Base-by-base conservation (phyloP, 2,888 invertebrate genomes). In the Hyposoter dolosus region DNA sequence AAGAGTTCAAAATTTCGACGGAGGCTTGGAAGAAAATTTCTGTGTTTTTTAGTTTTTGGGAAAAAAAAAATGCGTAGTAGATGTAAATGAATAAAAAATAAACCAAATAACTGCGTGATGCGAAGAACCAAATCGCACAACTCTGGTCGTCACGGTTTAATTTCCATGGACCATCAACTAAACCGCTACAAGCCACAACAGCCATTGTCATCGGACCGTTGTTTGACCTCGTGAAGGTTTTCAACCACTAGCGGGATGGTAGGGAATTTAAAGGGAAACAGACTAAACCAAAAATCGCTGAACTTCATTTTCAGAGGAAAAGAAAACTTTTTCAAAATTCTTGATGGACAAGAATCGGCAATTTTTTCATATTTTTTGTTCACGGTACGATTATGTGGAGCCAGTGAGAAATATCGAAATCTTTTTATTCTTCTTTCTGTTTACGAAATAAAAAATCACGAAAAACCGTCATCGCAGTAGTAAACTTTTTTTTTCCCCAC, bases 181-280 rank as follows among this genome's bases (percentile, higher is more conserved):
- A 60, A 60, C 60, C 43, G 47, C 47, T 19, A 45, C 32, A 17
- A 15, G 17, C 32, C 32, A 76, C 45, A 35, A 72, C 28, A 47
- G 32, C 47, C 47, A 74, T 40, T 17, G 63, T 35, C 65, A 19
- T 47, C 12, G 32, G 3, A 17, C 7, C 47, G 10, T 47, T 5
- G 28, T 65, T 50, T 35, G 32, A 65, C 45, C 65, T 35, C 65
- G 35, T 47, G 47, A 76, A 47, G 65, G 47, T 76, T 76, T 47
- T 65, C 32, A 76, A 32, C 60, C 28, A 28, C 60, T n/a, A 45
- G 65, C 6, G 47, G 3, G 3, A 19, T 12, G 10, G 63, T 7
- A 10, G 17, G 17, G 28, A 32, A 40, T 50, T 76, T 28, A 19
- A 43, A 3, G 32, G 15, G 15, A 28, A 28, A 65, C 10, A 5